These are phyloP conservation scores for Ascidia mentula DNA, from an alignment of 23 tunicate species.

Conservation along the genomic window DNA sequence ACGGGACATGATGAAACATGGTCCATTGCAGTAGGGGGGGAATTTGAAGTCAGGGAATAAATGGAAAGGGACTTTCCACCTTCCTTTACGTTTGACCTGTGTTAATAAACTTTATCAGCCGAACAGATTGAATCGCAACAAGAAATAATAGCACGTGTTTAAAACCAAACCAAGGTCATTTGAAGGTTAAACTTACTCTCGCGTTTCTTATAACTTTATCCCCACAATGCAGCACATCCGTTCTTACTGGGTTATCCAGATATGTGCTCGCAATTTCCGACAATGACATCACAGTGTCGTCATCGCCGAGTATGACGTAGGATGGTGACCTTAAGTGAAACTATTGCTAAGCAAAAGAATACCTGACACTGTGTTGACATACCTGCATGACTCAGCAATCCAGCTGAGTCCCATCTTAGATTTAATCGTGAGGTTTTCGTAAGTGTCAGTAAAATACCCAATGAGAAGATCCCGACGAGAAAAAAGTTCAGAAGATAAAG, in stretches of 20 bases:
- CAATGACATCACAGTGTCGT: conserved; percentile 5
- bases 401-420: neutral
- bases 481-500: neutral
- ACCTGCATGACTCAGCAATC: conserved; percentile 10
- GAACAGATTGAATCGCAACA: too few relatives aligned
- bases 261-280: neutral
- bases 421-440: conserved; percentile 11
- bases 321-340: neutral
- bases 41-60: neutral
- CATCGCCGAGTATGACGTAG: conserved; percentile 6
- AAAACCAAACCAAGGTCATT: neutral
- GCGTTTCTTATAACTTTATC: neutral
- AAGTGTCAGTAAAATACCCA: conserved; percentile 1
- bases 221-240: neutral
- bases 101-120: neutral
- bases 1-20: conserved; percentile 11
- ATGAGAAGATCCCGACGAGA: neutral
- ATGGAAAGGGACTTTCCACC: neutral
- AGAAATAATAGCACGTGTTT: neutral
- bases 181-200: neutral
- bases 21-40: conserved; percentile 25
- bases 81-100: conserved; percentile 11
- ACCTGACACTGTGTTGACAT: neutral
- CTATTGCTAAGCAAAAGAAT: neutral
- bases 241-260: neutral